A percentile compares a stretch with the other conserved stretches of the same genome.
Conservation (phyloP, 2,888 invertebrate genomes). For the Scaeva pyrastri region DNA sequence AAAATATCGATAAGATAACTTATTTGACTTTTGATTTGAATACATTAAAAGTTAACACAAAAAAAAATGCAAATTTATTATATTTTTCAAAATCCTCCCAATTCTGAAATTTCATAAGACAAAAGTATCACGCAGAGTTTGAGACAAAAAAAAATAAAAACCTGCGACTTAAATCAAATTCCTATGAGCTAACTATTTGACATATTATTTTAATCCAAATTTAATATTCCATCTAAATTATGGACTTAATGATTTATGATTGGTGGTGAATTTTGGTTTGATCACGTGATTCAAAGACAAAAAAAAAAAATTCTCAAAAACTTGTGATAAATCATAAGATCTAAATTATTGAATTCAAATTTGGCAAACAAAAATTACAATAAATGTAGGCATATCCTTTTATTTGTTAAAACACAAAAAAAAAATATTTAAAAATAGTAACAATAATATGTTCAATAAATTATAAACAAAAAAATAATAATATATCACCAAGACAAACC, state of each 20-base stretch:
- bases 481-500: conserved; percentile 9
- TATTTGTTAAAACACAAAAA: too few species aligned
- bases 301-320: not conserved
- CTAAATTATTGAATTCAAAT: not conserved
- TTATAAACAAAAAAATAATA: not conserved
- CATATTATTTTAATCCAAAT: not conserved
- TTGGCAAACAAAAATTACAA: not conserved
- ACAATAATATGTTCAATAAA: not conserved
- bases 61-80: too few species aligned
- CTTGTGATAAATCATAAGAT: not conserved
- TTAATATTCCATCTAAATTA: not conserved
- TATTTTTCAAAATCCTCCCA: too few species aligned
- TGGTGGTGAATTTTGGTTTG: not conserved
- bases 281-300: not conserved
- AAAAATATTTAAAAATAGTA: not conserved
- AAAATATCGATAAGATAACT: too few species aligned
- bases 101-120: not conserved
- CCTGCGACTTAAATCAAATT: too few species aligned
- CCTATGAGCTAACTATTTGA: not conserved
- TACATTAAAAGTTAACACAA: too few species aligned
- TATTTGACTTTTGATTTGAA: too few species aligned
- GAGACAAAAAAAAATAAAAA: too few species aligned
- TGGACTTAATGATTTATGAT: too few species aligned
- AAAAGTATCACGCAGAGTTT: not conserved
- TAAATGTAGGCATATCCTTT: not conserved